phyloP scores from a whole-genome alignment of 2,113 vertebrate species.

The Kryptolebias marmoratus region DNA sequence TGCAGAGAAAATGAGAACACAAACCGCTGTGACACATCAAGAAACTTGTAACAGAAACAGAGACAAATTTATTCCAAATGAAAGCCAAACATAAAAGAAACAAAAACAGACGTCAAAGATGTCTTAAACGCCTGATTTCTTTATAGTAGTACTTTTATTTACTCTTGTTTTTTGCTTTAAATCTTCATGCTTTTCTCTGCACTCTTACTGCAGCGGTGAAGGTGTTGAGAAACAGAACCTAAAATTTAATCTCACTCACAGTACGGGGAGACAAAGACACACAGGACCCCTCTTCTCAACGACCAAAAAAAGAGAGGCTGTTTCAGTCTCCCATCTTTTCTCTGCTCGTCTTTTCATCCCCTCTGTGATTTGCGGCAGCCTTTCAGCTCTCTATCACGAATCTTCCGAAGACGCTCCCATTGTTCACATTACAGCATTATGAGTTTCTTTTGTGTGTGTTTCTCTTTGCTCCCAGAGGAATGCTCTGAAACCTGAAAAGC shows the following conservation, averaged over 20 bases:
- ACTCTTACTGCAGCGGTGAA: not conserved
- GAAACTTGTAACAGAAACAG: no score
- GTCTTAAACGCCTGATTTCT: no score
- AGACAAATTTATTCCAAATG: no score
- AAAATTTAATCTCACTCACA: slow-evolving; percentile 44
- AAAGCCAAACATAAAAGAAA: no score
- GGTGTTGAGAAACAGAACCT: slow-evolving; percentile 14
- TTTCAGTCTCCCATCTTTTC: slow-evolving; percentile 34
- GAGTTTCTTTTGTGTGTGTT: slow-evolving; percentile 65
- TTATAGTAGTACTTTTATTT: not conserved
- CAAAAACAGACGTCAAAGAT: no score
- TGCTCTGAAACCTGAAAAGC: slow-evolving; percentile 58
- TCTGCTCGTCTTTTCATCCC: slow-evolving; percentile 55
- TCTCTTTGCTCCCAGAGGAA: slow-evolving; percentile 51
- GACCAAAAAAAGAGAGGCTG: slow-evolving; percentile 28
- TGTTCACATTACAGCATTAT: slow-evolving; percentile 58
- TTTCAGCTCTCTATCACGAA: slow-evolving; percentile 58
- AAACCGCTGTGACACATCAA: not conserved
- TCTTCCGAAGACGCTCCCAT: slow-evolving; percentile 53
- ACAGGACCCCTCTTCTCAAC: slow-evolving; percentile 28
- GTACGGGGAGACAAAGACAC: slow-evolving; percentile 9
- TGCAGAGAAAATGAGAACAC: no score
- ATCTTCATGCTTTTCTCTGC: slow-evolving; percentile 29
- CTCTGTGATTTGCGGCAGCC: slow-evolving; percentile 59
- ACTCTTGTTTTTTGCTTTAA: not conserved